Evolutionary conservation across 1,140 invertebrate genomes (phyloP).

Genomic region (Lycorma delicatula): DNA sequence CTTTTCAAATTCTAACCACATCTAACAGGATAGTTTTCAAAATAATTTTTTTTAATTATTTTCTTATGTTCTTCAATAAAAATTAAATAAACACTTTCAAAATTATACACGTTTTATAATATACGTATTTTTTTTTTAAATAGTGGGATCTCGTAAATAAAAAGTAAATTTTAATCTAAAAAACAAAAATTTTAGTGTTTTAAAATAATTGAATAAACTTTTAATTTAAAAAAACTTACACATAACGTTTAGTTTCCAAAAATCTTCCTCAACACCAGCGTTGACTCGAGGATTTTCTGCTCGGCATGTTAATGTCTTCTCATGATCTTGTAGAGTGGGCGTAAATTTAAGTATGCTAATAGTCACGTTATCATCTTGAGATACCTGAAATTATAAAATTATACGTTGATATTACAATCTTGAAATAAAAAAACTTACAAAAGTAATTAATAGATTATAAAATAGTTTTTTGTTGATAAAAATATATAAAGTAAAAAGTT

Average conservation of each 20-base stretch:
- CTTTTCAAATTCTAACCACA: too few species aligned
- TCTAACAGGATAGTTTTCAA: too few species aligned
- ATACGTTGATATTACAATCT: background rate
- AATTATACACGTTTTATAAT: too few species aligned
- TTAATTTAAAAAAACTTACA: constrained; percentile 52
- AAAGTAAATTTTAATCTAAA: too few species aligned
- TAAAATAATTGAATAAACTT: constrained; percentile 11
- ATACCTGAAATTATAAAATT: constrained; percentile 47
- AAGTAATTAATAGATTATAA: too few species aligned
- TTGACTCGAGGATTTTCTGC: constrained; percentile 69
- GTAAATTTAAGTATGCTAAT: constrained; percentile 63
- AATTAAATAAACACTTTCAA: too few species aligned
- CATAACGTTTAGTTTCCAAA: constrained; percentile 70
- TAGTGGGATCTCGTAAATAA: too few species aligned
- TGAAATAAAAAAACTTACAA: background rate
- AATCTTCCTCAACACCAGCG: constrained; percentile 61
- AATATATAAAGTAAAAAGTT: too few species aligned
- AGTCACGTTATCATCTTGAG: constrained; percentile 69
- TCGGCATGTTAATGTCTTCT: constrained; percentile 64
- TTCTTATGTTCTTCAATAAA: too few species aligned
- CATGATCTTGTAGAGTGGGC: constrained; percentile 66
- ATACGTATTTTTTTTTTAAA: too few species aligned
- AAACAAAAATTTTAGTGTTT: background rate
- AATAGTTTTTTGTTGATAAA: too few species aligned
- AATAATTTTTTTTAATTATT: too few species aligned